Evolutionary conservation across 2,888 invertebrate genomes (phyloP).

Genomic region (Drosophila barbarae): DNA sequence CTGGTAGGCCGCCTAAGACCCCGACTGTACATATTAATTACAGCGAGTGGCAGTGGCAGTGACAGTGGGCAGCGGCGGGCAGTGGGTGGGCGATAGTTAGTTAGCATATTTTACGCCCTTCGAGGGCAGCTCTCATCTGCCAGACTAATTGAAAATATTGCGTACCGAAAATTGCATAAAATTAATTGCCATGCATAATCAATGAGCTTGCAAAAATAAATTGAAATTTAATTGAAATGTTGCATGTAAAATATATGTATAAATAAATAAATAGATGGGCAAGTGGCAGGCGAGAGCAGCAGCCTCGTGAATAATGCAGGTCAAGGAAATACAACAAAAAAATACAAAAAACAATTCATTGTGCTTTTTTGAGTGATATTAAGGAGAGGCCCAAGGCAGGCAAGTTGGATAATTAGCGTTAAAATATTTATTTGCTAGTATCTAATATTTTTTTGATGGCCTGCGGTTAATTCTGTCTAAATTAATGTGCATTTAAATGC

Average conservation of each 20-base stretch:
- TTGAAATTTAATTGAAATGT: constrained; percentile 45
- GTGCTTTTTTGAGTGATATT: neutral
- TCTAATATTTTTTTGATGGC: neutral
- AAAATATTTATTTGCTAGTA: constrained; percentile 1
- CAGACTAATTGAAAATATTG: constrained; percentile 40
- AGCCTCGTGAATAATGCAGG: constrained; percentile 15
- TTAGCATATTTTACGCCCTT: constrained; percentile 8
- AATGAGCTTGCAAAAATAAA: constrained; percentile 44
- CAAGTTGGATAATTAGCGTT: neutral
- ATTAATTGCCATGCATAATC: constrained; percentile 40
- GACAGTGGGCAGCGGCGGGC: too few relatives aligned
- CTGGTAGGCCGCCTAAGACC: constrained; percentile 10
- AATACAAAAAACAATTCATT: constrained; percentile 2
- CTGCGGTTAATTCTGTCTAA: neutral
- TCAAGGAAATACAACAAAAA: constrained; percentile 23
- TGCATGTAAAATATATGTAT: constrained; percentile 19
- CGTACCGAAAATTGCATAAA: constrained; percentile 32
- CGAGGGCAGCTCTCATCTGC: neutral
- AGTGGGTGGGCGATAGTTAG: neutral
- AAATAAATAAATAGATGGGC: constrained; percentile 22
- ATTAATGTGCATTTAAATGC: neutral
- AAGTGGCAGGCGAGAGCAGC: constrained; percentile 7
- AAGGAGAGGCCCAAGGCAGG: neutral
- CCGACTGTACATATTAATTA: constrained; percentile 23
- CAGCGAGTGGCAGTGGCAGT: constrained; percentile 7